phyloP scores from a whole-genome alignment of 2,797 vertebrate genomes.

The Paramormyrops hopkinsi region DNA sequence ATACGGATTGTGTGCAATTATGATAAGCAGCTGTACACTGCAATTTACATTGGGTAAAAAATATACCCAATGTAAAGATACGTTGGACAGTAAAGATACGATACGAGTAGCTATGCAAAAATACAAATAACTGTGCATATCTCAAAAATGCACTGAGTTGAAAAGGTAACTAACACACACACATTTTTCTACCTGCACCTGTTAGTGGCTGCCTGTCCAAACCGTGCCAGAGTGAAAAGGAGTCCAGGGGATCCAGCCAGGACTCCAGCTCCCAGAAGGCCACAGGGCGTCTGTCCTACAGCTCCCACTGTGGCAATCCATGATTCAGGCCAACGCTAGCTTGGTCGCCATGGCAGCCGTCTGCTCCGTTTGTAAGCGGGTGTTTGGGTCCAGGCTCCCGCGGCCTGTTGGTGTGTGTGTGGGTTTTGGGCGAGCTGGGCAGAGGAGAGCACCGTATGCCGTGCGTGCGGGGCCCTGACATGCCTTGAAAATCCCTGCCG shows the following conservation, averaged over 20 bases:
- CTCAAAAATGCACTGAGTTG: not conserved
- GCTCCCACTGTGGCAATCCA: conserved; percentile 14
- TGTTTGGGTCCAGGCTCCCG: not conserved
- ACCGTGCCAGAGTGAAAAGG: not conserved
- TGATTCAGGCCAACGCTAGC: not conserved
- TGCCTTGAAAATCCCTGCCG: not conserved
- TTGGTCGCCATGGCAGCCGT: not conserved
- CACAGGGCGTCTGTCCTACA: conserved; percentile 19
- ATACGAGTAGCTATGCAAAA: not conserved
- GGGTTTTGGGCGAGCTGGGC: not conserved
- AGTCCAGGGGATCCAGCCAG: not conserved
- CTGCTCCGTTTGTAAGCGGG: not conserved
- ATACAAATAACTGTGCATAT: not conserved
- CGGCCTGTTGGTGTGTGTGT: not conserved
- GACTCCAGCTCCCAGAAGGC: conserved; percentile 24
- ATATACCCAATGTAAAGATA: too few relatives aligned
- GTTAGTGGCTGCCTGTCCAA: not conserved
- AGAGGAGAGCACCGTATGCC: not conserved
- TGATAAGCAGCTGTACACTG: not conserved
- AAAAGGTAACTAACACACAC: not conserved
- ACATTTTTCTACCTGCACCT: not conserved
- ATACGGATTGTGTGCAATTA: not conserved
- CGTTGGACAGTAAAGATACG: not conserved
- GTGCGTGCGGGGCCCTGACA: not conserved
- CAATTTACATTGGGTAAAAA: not conserved